Conservation (phyloP, 37 sponge, comb jelly and placozoan species). For the Corticium candelabrum region DNA sequence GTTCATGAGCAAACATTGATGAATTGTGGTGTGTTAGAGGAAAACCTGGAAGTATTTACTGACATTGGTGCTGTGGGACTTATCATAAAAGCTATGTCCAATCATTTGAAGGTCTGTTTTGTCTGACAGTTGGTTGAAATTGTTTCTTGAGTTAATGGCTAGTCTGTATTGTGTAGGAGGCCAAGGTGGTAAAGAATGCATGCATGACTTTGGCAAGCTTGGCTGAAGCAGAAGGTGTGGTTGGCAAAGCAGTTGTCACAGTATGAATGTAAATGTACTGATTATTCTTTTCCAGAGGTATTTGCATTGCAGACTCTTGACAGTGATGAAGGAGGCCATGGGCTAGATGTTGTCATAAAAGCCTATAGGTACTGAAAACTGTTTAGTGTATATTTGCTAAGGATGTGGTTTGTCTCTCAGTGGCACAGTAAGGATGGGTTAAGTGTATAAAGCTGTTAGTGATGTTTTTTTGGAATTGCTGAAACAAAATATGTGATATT, state of each 20-base stretch:
- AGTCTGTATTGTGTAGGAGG: slow-evolving; percentile 18
- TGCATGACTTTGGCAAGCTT: slow-evolving; percentile 36
- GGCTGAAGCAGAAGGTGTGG: slow-evolving; percentile 17
- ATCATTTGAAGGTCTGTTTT: slow-evolving; percentile 22
- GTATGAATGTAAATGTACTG: neutral
- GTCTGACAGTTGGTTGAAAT: neutral
- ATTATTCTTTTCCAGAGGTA: neutral
- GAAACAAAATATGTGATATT: too few species aligned
- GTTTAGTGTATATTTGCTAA: too few species aligned
- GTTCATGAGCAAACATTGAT: neutral
- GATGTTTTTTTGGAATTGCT: too few species aligned
- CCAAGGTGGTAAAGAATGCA: slow-evolving; percentile 38
- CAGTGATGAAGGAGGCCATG: neutral
- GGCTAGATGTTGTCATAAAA: slow-evolving; percentile 31
- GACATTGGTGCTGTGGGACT: slow-evolving; percentile 26
- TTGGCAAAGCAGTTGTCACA: neutral
- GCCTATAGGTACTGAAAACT: slow-evolving; percentile 35
- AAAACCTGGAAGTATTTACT: slow-evolving; percentile 21
- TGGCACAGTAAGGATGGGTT: too few species aligned
- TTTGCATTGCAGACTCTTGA: neutral
- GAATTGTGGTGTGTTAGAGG: slow-evolving; percentile 11
- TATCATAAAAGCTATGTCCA: slow-evolving; percentile 14
- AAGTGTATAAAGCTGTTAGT: too few species aligned
- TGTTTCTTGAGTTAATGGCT: neutral
- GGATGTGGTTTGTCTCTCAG: too few species aligned